Base-by-base conservation (phyloP, 2,888 invertebrate species). In the Chrysopilus asiliformis region DNA sequence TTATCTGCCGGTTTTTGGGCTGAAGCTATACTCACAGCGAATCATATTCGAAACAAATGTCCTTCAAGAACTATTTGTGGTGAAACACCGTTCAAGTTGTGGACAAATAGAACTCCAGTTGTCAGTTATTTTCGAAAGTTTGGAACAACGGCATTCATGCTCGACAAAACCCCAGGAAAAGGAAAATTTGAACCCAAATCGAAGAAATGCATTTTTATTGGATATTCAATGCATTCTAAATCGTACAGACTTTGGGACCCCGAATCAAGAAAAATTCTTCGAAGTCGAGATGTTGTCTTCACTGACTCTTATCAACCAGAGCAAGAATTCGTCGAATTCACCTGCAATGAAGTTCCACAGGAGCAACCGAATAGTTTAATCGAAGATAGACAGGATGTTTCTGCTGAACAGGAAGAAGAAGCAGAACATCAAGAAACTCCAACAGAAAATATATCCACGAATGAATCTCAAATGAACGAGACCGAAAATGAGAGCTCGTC, bases 111-210 rank as follows among this genome's bases (percentile, higher is more conserved):
- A 26, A 9, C 13, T 12, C 9, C 26, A 9, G 13, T 5, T 26
- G 26, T 26, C n/a, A n/a, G 13, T 26, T 13, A 26, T 26, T 26
- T 26, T 26, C n/a, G 26, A 26, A 13, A 26, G 13, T 26, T 26
- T 13, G 26, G 26, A 9, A 12, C 12, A n/a, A 26, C 26, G 4
- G 26, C 9, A 12, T 26, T 26, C 13, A 9, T 9, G 4, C 4
- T 26, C 5, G 13, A 26, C 13, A 26, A 38, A 8, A 25, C 27
- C 26, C 32, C 32, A 24, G 8, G 14, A 7, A 37, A 30, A 27
- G 30, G 30, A 1, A 39, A 33, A 30, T 36, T 26, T 10, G 33
- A 37, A 18, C 2, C 34, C 7, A 39, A 26, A 17, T 25, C 39
- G 10, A 36, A 3, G 10, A 25, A 39, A 26, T 26, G 26, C 26